Evolutionary conservation across 2,888 invertebrate genomes (phyloP), one percentile per base, ranked within the genome.

Genomic region (Acanthococcus lagerstroemiae): DNA sequence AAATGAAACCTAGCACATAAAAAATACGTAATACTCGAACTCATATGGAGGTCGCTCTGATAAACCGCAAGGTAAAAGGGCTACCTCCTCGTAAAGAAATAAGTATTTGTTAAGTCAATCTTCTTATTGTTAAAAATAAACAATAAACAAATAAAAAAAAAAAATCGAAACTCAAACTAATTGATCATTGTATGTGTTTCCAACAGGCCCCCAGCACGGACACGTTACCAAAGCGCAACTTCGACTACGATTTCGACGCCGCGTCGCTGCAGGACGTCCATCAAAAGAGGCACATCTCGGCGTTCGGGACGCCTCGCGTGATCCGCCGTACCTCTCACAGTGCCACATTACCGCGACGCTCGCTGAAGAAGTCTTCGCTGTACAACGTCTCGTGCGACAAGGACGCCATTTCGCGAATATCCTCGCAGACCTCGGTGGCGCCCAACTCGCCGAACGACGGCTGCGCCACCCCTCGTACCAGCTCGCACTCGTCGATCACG

Each of bases 321-420:
- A 65, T 67, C 17, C 67, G 60, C 12, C 60, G 65, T 6, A 37
- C 69, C 1, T 57, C 70, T 17, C 66, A 69, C 58, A 69, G 70
- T 55, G 69, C 68, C 4, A 70, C 71, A 19, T 60, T 70, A 57
- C 70, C 70, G 15, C 67, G 70, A 19, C 67, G 69, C 4, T 65
- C 54, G 68, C 21, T 69, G 44, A 54, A 69, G 26, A 57, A 68
- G 45, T 58, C 69, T 55, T 48, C 67, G 15, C 5, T 66, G 21
- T 58, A 58, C 46, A 58, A 58, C 22, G 27, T 50, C 24, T 61
- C 61, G 21, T 17, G 52, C 19, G 61, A 61, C 21, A 61, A 61
- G 30, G 61, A 61, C 22, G 48, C 48, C 25, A 56, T 61, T 1
- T 61, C 61, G 21, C 3, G 61, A 50, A 61, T 61, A 3, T 61